Evolutionary conservation across 2,888 invertebrate genomes (phyloP).

Genomic region (Ophioninae sp.): DNA sequence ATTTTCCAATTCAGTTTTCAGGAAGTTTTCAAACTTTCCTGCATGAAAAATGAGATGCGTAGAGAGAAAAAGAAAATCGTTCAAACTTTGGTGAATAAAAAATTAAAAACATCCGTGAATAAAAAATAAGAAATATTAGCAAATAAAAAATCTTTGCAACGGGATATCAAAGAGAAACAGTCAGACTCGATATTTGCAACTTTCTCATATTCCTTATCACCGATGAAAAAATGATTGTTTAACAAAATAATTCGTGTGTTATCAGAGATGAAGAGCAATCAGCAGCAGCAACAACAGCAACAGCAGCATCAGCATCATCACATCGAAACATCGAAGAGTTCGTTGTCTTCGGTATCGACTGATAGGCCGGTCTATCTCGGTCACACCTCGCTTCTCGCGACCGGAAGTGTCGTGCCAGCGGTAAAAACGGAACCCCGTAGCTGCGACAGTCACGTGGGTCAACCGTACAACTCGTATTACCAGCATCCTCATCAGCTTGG

Average conservation of each 20-base stretch:
- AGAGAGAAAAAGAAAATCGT: no score
- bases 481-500: constrained; percentile 79
- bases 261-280: constrained; percentile 54
- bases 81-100: no score
- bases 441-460: constrained; percentile 76
- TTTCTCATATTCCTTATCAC: neutral
- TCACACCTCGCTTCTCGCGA: constrained; percentile 83
- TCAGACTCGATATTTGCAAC: neutral
- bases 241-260: neutral
- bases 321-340: constrained; percentile 73
- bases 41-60: no score
- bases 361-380: constrained; percentile 82
- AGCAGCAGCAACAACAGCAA: constrained; percentile 66
- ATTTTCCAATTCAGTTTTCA: no score
- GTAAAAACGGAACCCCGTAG: constrained; percentile 79
- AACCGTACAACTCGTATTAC: constrained; percentile 78
- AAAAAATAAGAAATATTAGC: no score
- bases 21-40: no score
- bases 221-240: neutral
- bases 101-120: neutral
- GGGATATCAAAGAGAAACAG: neutral
- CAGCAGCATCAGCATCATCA: constrained; percentile 75
- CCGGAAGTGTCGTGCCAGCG: constrained; percentile 77
- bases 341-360: constrained; percentile 71
- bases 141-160: neutral